Evolutionary conservation across 1,140 invertebrate genomes (phyloP), one percentile per base, ranked within the genome.

Genomic region (Tribolium castaneum): DNA sequence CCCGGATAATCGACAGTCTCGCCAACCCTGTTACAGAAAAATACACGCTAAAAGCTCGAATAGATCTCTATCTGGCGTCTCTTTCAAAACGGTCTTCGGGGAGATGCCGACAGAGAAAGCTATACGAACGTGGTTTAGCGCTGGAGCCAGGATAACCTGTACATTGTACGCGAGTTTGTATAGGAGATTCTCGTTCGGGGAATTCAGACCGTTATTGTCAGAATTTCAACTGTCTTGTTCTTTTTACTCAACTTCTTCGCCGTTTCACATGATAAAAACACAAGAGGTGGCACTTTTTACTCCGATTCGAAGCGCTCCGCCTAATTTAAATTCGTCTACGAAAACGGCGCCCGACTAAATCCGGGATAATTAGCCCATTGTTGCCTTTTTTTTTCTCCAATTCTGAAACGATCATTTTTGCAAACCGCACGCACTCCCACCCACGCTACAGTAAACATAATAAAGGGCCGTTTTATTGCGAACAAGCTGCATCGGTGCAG

Each of bases 151-250:
- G 83, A 83, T 79, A 83, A 78, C 82, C 75, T 83, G 80, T 82
- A 81, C 82, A 80, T 80, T 83, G 82, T 83, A 83, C 79, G 74
- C 80, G 81, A 82, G 82, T 83, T 83, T 82, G 81, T 82, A 79
- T 75, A 81, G 82, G 80, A 84, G 83, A 84, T 84, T 84, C 82
- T 84, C 81, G 83, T 84, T 84, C 84, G 78, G 83, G 83, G 84
- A 84, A 84, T 84, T 84, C 82, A 83, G 80, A 76, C 82, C 78
- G 82, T 82, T 84, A 84, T 84, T 84, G 83, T 84, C 82, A 84
- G 84, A 84, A 84, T 84, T 83, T 84, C 83, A 75, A 80, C 79
- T 79, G 78, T 79, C 79, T 79, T 81, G 80, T 82, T 83, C 79
- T 80, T 81, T 82, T 77, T 81, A 74, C 59, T 49, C 39, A 74